These are phyloP conservation scores for Xanthorhoe designata DNA, from an alignment of 2,888 invertebrate genomes.

Conservation along the genomic window DNA sequence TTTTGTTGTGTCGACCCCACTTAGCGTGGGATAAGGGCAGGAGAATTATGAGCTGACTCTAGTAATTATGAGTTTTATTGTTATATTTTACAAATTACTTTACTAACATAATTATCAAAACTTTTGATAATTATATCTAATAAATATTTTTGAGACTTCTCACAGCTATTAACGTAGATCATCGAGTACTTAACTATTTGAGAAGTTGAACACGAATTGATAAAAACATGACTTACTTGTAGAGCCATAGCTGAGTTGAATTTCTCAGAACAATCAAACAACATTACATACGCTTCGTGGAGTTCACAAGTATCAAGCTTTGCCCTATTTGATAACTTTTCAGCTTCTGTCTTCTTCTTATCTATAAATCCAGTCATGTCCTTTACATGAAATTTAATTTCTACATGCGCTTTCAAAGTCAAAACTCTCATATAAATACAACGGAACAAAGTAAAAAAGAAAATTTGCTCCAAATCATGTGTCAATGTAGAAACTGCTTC, in stretches of 20 bases:
- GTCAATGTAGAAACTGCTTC: conserved; percentile 33
- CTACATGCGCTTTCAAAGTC: conserved; percentile 60
- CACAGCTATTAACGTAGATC: too few species aligned
- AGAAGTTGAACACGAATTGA: too few species aligned
- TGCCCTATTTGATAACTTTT: conserved; percentile 56
- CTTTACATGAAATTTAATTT: conserved; percentile 48
- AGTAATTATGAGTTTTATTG: too few species aligned
- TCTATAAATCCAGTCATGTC: conserved; percentile 36
- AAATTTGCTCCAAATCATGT: conserved; percentile 63
- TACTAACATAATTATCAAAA: too few species aligned
- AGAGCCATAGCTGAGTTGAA: conserved; percentile 64
- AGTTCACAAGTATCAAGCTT: conserved; percentile 57
- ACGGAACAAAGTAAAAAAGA: conserved; percentile 55
- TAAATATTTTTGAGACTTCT: too few species aligned
- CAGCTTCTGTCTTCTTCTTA: conserved; percentile 47
- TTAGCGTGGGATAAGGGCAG: too few species aligned
- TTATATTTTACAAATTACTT: too few species aligned
- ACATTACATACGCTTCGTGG: conserved; percentile 62
- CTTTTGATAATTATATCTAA: too few species aligned
- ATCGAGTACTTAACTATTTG: too few species aligned
- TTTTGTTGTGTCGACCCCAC: too few species aligned
- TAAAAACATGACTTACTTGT: conserved; percentile 54
- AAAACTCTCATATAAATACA: conserved; percentile 55
- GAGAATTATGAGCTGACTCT: too few species aligned
- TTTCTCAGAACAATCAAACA: conserved; percentile 63